Conservation (phyloP, 1,140 invertebrate genomes). For the Caenorhabditis briggsae region DNA sequence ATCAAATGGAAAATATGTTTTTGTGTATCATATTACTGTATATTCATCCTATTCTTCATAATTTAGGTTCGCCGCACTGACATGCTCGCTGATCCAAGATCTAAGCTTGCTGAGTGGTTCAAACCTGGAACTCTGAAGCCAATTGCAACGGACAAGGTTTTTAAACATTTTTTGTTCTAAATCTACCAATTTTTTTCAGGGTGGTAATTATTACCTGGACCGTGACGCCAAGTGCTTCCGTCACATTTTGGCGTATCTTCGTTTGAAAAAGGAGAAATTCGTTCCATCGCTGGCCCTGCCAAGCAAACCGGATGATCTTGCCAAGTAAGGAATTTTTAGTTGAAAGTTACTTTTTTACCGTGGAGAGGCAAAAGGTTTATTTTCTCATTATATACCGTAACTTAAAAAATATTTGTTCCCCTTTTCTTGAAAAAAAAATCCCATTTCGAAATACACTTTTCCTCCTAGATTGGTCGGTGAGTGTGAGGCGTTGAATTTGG, state of each 20-base stretch:
- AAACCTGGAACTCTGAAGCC: conserved; percentile 69
- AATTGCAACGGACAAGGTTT: conserved; percentile 74
- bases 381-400: too few species aligned
- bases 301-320: conserved; percentile 77
- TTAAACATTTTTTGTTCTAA: neutral
- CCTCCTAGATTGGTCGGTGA: conserved; percentile 73
- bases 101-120: conserved; percentile 73
- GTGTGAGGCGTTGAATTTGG: conserved; percentile 76
- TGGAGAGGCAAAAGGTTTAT: too few species aligned
- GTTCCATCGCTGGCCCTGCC: conserved; percentile 74
- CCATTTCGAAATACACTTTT: too few species aligned
- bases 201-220: conserved; percentile 75
- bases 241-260: conserved; percentile 75
- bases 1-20: too few species aligned
- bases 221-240: conserved; percentile 75
- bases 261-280: conserved; percentile 77
- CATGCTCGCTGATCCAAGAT: conserved; percentile 75
- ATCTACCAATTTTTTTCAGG: conserved; percentile 31
- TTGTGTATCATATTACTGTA: too few species aligned
- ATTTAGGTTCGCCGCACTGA: conserved; percentile 74
- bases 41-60: too few species aligned
- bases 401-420: too few species aligned
- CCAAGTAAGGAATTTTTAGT: too few species aligned
- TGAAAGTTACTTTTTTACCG: too few species aligned
- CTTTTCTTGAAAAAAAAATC: neutral